phyloP scores from a whole-genome alignment of 2,888 invertebrate genomes.

The Tachystola acroxantha region DNA sequence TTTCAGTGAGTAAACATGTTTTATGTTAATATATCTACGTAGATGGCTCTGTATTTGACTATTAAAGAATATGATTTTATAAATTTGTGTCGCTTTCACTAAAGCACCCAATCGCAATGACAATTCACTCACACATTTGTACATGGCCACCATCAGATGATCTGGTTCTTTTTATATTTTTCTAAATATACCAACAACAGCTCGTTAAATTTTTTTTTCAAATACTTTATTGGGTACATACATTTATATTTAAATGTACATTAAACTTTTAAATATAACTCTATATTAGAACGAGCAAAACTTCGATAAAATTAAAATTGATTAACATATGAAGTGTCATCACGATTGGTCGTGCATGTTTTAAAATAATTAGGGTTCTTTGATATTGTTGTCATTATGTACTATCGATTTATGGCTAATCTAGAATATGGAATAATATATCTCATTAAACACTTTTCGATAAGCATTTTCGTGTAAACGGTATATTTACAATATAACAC shows the following conservation, averaged over 20 bases:
- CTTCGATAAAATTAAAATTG: conserved; percentile 77
- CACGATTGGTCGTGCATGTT: conserved; percentile 33
- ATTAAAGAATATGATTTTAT: conserved; percentile 64
- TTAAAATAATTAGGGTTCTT: conserved; percentile 60
- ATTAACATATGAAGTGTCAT: conserved; percentile 71
- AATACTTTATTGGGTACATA: conserved; percentile 57
- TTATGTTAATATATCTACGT: conserved; percentile 52
- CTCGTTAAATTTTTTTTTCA: conserved; percentile 56
- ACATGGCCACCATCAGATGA: conserved; percentile 85
- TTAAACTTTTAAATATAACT: conserved; percentile 74
- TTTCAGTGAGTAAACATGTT: conserved; percentile 35
- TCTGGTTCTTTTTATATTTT: conserved; percentile 78
- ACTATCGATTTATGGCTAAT: conserved; percentile 70
- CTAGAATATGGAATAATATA: conserved; percentile 57
- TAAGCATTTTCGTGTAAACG: conserved; percentile 60
- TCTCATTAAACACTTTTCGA: conserved; percentile 50
- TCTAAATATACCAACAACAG: conserved; percentile 78
- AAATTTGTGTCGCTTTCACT: conserved; percentile 53
- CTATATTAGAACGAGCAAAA: conserved; percentile 75
- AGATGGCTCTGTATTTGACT: conserved; percentile 72
- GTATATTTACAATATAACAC: conserved; percentile 60
- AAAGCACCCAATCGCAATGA: conserved; percentile 45
- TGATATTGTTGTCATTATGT: conserved; percentile 73
- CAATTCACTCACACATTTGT: conserved; percentile 77
- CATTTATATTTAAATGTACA: conserved; percentile 57